phyloP scores from a whole-genome alignment of 2,888 invertebrate genomes.

The Arctia plantaginis region DNA sequence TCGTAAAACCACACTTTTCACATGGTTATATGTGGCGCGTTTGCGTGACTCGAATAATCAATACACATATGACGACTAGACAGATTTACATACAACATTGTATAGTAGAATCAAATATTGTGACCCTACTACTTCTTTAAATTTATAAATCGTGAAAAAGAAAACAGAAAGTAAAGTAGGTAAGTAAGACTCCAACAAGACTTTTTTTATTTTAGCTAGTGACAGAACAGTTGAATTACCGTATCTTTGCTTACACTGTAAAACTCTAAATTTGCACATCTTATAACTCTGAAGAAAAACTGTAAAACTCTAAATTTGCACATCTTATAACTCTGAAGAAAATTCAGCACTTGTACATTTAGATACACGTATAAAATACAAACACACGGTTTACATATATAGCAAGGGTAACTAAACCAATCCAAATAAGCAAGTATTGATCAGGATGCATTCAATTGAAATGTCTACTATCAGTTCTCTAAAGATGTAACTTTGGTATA shows the following conservation, averaged over 20 bases:
- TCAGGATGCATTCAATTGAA: neutral
- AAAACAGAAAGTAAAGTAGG: neutral
- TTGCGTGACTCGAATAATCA: conserved; percentile 1
- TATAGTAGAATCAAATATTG: neutral
- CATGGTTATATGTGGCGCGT: neutral
- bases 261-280: too few species aligned
- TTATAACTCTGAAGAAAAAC: neutral
- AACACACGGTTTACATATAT: neutral
- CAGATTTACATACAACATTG: neutral
- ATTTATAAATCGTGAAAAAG: neutral
- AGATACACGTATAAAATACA: too few species aligned
- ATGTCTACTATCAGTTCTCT: neutral
- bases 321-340: too few species aligned
- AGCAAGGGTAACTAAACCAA: neutral
- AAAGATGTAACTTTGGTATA: neutral
- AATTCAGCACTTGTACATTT: too few species aligned
- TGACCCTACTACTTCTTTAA: neutral
- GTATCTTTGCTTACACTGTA: neutral
- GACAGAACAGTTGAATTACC: neutral
- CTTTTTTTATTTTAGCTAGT: neutral
- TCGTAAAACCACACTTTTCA: neutral
- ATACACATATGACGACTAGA: neutral
- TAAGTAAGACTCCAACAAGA: neutral
- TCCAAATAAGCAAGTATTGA: neutral
- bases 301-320: too few species aligned